Base-by-base conservation (phyloP, 2,888 invertebrate genomes). In the Mechanitis messenoides region DNA sequence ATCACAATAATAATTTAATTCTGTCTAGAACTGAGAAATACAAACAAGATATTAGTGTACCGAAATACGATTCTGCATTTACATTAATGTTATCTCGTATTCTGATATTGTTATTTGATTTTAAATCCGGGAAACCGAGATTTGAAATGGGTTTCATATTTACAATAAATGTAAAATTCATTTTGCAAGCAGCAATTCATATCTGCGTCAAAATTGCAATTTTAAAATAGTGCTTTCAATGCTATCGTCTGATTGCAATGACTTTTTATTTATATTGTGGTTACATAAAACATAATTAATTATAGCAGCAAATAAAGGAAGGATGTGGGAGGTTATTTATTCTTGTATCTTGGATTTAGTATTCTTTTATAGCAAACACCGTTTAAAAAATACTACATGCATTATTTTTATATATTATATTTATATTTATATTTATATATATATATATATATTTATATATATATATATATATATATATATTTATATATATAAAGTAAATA, bases 1-100 rank as follows among this genome's bases (percentile, higher is more conserved):
- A 80, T 79, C 75, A 83, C 81, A 84, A 88, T 87, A 87, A 85
- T 87, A 86, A 87, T 88, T 87, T 84, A 80, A 83, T 76, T 83
- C 79, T 73, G 77, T 80, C 80, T 79, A 75, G 74, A 72, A 77
- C 74, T 64, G 62, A 64, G 71, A 81, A 81, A 81, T 81, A 82
- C 81, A 79, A 83, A 84, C 79, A 79, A 69, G 76, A 77, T 77
- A 83, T 84, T 80, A 84, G 80, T 79, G 80, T 72, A 72, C 70
- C 71, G 67, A 67, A 72, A 74, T 73, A 72, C 73, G 76, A 74
- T 77, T 80, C 78, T 73, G 77, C 74, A 73, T 82, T 80, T 71
- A 74, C 74, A 70, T 79, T 77, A 76, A 79, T 74, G 74, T 72
- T 68, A 70, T 62, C 64, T 66, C 65, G 68, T 20, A 68, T 74